Evolutionary conservation across 2,113 vertebrate species (phyloP).

Genomic region (Cyanoliseus patagonus): DNA sequence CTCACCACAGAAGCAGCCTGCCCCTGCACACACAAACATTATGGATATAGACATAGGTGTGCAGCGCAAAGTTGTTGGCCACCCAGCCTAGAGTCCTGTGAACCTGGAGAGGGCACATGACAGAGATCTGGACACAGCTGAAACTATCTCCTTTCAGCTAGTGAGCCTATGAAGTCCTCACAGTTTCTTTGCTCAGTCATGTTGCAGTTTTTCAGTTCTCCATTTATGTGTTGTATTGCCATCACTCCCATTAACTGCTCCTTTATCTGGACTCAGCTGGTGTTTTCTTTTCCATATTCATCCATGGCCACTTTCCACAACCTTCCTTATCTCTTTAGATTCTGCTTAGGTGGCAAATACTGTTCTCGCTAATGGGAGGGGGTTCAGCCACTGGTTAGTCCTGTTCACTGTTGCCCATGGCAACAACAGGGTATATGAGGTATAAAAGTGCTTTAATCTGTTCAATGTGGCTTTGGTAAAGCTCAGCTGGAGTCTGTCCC

Average conservation of each 20-base stretch:
- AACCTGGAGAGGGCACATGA: neutral
- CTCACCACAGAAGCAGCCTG: neutral
- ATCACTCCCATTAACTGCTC: neutral
- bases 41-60: fast-evolving
- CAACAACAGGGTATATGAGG: neutral
- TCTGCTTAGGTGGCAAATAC: neutral
- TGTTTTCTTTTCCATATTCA: neutral
- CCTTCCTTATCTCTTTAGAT: neutral
- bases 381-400: neutral
- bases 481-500: neutral
- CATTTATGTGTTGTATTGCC: neutral
- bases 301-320: neutral
- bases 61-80: neutral
- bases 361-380: neutral
- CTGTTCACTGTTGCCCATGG: neutral
- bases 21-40: fast-evolving
- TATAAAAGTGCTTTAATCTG: neutral
- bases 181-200: neutral
- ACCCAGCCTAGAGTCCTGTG: neutral
- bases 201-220: neutral
- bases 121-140: neutral
- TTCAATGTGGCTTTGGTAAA: neutral
- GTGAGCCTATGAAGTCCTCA: neutral
- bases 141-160: neutral
- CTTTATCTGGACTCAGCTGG: neutral